phyloP scores from a whole-genome alignment of 2,113 vertebrate species.

The Gnathonemus longibarbis region DNA sequence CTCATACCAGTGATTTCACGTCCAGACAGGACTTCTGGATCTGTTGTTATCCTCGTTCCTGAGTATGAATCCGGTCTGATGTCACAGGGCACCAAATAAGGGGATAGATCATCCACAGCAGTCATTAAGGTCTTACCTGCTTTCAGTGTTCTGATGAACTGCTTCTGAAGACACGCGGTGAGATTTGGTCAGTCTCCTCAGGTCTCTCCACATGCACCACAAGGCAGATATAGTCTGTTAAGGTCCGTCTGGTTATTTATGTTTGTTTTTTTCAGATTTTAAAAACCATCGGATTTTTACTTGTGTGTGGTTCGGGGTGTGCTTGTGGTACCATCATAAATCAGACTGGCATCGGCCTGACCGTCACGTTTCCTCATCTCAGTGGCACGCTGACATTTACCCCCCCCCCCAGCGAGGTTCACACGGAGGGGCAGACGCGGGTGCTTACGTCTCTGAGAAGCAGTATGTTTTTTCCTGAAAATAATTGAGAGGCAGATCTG shows the following conservation, averaged over 20 bases:
- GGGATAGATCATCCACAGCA: not conserved
- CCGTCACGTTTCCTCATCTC: not conserved
- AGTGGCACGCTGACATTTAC: not conserved
- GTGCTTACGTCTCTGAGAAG: not conserved
- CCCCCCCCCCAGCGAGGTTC: not conserved
- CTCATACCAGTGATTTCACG: not conserved
- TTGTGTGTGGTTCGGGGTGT: not conserved
- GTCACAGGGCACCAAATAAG: not conserved
- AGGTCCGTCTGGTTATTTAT: constrained; percentile 42
- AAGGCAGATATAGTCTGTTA: constrained; percentile 48
- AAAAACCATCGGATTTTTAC: not conserved
- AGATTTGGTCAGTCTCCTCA: constrained; percentile 40
- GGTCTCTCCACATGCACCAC: constrained; percentile 35
- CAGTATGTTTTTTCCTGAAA: not conserved
- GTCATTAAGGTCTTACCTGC: not conserved
- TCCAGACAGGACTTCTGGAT: not conserved
- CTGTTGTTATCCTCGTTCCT: not conserved
- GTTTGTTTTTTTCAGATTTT: not conserved
- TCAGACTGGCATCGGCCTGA: not conserved
- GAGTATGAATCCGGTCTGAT: not conserved
- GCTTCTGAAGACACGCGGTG: not conserved
- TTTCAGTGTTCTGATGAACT: not conserved
- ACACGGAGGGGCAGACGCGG: not conserved
- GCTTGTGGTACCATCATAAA: not conserved
- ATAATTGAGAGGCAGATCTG: constrained; percentile 29